Evolutionary conservation across 2,888 invertebrate genomes (phyloP).

Genomic region (Empis livida): DNA sequence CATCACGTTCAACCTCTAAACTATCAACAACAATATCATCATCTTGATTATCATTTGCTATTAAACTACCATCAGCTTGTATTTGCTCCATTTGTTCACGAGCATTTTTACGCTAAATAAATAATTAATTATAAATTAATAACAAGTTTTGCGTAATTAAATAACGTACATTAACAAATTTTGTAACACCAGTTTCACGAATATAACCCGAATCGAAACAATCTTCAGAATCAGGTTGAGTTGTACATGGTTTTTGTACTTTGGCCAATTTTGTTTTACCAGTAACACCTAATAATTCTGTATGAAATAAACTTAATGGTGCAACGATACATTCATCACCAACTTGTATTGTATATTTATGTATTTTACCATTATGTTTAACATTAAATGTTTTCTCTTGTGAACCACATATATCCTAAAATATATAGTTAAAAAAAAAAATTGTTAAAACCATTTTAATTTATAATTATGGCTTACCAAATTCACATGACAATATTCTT

Average conservation of each 20-base stretch:
- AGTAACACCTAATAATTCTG: slow-evolving; percentile 74
- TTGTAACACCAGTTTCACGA: slow-evolving; percentile 63
- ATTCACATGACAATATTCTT: slow-evolving; percentile 83
- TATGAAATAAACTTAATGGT: slow-evolving; percentile 76
- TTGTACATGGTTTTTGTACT: slow-evolving; percentile 55
- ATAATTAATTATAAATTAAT: too few relatives aligned
- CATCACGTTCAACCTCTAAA: slow-evolving; percentile 38
- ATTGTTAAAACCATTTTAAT: too few relatives aligned
- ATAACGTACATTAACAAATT: too few relatives aligned
- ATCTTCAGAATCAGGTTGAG: slow-evolving; percentile 71
- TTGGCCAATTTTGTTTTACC: slow-evolving; percentile 55
- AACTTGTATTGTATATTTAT: slow-evolving; percentile 60
- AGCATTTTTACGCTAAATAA: slow-evolving; percentile 40
- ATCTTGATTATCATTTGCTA: slow-evolving; percentile 41
- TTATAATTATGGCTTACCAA: too few relatives aligned
- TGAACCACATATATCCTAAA: slow-evolving; percentile 69
- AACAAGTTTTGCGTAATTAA: too few relatives aligned
- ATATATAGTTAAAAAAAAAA: slow-evolving; percentile 2
- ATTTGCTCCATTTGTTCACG: slow-evolving; percentile 37
- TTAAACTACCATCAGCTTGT: slow-evolving; percentile 33
- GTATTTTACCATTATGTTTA: slow-evolving; percentile 53
- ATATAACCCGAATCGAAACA: slow-evolving; percentile 88
- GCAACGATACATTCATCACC: slow-evolving; percentile 91
- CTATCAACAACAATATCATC: slow-evolving; percentile 63
- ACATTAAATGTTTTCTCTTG: slow-evolving; percentile 69